Evolutionary conservation across 2,797 vertebrate genomes (phyloP).

Genomic region (Chiroxiphia lanceolata): DNA sequence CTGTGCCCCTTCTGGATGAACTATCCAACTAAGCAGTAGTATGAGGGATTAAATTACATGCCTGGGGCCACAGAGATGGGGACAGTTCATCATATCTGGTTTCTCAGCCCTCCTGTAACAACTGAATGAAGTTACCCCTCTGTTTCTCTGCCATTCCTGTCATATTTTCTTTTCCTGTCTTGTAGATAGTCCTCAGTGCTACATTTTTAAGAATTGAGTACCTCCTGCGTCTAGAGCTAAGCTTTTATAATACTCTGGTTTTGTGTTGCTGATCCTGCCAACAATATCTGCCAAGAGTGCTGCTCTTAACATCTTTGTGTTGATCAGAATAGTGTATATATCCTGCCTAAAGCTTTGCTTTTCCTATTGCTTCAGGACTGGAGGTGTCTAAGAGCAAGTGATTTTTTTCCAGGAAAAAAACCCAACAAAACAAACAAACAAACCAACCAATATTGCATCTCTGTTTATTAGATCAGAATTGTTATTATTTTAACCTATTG

Average conservation of each 20-base stretch:
- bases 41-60: constrained; percentile 3
- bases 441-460: background rate
- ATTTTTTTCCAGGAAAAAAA: background rate
- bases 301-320: background rate
- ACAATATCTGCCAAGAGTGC: background rate
- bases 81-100: background rate
- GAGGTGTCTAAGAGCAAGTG: background rate
- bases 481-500: background rate
- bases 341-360: background rate
- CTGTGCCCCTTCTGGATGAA: constrained; percentile 4
- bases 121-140: background rate
- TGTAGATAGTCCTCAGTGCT: background rate
- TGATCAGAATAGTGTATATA: background rate
- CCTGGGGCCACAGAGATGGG: background rate
- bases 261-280: background rate
- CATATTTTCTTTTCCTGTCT: background rate
- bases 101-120: background rate
- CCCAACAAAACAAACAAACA: background rate
- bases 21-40: background rate
- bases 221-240: background rate
- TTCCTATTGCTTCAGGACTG: background rate
- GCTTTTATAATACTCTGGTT: background rate
- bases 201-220: background rate
- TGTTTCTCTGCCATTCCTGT: background rate
- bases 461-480: background rate